phyloP scores from a whole-genome alignment of 2,797 vertebrate genomes.

The Melanotaenia maccullochi region DNA sequence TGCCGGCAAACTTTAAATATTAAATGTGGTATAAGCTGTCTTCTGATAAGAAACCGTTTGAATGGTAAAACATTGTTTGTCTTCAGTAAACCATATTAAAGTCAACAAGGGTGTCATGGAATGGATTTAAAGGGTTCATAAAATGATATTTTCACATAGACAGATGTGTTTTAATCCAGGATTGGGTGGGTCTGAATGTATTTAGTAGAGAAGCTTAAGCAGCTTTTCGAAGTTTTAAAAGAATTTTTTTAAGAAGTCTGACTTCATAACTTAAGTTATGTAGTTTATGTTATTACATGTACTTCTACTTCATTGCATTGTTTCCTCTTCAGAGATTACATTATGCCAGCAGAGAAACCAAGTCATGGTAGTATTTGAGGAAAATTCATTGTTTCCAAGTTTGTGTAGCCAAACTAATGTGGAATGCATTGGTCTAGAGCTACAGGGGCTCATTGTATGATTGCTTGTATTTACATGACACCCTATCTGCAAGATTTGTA shows the following conservation, averaged over 20 bases:
- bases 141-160: constrained; percentile 30
- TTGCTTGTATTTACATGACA: no score
- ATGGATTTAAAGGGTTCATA: constrained; percentile 31
- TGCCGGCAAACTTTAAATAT: constrained; percentile 1
- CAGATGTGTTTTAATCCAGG: constrained; percentile 38
- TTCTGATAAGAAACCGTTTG: constrained; percentile 20
- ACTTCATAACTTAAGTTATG: background rate
- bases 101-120: constrained; percentile 33
- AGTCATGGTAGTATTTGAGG: background rate
- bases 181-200: constrained; percentile 11
- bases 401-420: background rate
- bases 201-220: constrained; percentile 12
- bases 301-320: background rate
- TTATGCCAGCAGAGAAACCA: background rate
- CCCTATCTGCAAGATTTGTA: no score
- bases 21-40: background rate
- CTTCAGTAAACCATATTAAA: constrained; percentile 19
- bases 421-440: no score
- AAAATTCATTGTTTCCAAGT: background rate
- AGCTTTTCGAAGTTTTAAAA: constrained; percentile 10
- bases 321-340: background rate
- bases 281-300: background rate
- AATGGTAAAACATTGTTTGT: constrained; percentile 32
- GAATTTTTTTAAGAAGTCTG: background rate
- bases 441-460: no score